These are phyloP conservation scores for Branchinecta lynchi DNA, from an alignment of 1,140 invertebrate species.

Conservation along the genomic window DNA sequence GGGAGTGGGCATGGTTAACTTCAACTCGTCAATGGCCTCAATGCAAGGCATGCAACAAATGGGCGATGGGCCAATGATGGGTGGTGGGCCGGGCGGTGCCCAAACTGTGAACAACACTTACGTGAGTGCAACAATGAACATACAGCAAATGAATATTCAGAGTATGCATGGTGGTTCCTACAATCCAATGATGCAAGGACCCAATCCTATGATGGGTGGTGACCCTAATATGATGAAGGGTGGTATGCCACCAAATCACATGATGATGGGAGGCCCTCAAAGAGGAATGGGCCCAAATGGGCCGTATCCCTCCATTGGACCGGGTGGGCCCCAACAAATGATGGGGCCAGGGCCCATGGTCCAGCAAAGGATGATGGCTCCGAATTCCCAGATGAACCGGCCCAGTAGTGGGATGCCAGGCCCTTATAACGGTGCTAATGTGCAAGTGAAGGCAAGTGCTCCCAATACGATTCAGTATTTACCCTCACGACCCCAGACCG, in stretches of 20 bases:
- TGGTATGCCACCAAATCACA: conserved; percentile 24
- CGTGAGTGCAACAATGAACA: conserved; percentile 38
- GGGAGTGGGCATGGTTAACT: conserved; percentile 34
- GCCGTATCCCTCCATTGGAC: conserved; percentile 23
- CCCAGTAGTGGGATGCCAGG: conserved; percentile 22
- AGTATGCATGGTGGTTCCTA: conserved; percentile 30
- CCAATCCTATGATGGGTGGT: conserved; percentile 23
- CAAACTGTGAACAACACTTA: conserved; percentile 39
- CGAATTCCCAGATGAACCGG: conserved; percentile 19
- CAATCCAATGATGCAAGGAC: conserved; percentile 24
- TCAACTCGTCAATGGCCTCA: conserved; percentile 29
- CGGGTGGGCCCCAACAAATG: conserved; percentile 36
- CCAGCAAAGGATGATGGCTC: conserved; percentile 37
- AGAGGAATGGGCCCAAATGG: conserved; percentile 20
- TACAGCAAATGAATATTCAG: conserved; percentile 39
- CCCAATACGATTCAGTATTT: conserved; percentile 97
- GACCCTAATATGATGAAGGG: conserved; percentile 22
- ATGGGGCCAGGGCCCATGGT: conserved; percentile 33
- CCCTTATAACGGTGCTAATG: conserved; percentile 45
- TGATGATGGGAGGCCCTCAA: conserved; percentile 26
- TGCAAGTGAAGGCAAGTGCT: conserved; percentile 86
- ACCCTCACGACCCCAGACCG: conserved; percentile 65
- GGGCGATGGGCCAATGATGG: conserved; percentile 28
- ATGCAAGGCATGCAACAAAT: conserved; percentile 27
- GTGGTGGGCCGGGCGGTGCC: conserved; percentile 27